A percentile compares a stretch with the other conserved stretches of the same genome.
phyloP scores from a whole-genome alignment of 1,140 invertebrate genomes.

The Drosophila nikananu region DNA sequence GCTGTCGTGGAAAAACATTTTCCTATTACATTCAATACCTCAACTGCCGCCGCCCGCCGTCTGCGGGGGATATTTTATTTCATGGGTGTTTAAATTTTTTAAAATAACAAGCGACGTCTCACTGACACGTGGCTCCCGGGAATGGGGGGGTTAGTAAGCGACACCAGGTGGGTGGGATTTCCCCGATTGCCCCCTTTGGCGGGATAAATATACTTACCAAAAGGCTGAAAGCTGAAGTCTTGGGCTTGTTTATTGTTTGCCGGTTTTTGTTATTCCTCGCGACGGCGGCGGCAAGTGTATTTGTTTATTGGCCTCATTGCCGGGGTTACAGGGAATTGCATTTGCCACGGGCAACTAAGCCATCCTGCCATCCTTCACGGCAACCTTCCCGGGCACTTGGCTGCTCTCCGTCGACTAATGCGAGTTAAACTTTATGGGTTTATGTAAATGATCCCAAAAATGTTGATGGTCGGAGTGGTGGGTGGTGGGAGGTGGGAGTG shows the following conservation, averaged over 20 bases:
- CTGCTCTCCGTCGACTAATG: conserved; percentile 61
- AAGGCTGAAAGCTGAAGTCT: conserved; percentile 17
- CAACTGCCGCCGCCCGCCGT: conserved; percentile 26
- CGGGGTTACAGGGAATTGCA: conserved; percentile 69
- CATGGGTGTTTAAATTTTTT: conserved; percentile 82
- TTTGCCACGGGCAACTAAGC: conserved; percentile 79
- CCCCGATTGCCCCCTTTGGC: conserved; percentile 19
- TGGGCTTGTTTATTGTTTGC: conserved; percentile 49
- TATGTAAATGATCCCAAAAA: conserved; percentile 73
- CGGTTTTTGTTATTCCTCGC: conserved; percentile 38
- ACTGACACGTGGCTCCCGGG: conserved; percentile 72
- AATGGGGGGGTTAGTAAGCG: conserved; percentile 64
- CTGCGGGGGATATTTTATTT: conserved; percentile 72
- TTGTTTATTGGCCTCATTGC: conserved; percentile 81
- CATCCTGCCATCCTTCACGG: conserved; percentile 28
- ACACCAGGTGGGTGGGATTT: conserved; percentile 60
- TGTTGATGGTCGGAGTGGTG: conserved; percentile 19
- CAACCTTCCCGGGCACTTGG: conserved; percentile 60
- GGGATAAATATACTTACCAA: conserved; percentile 15
- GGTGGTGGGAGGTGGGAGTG: neutral
- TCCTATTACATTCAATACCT: conserved; percentile 80
- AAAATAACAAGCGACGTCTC: conserved; percentile 79
- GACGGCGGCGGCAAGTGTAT: conserved; percentile 56
- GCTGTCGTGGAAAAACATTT: conserved; percentile 79
- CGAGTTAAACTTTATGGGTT: conserved; percentile 79